Conservation (phyloP, 2,888 invertebrate species). For the Drosophila flavopinicola region DNA sequence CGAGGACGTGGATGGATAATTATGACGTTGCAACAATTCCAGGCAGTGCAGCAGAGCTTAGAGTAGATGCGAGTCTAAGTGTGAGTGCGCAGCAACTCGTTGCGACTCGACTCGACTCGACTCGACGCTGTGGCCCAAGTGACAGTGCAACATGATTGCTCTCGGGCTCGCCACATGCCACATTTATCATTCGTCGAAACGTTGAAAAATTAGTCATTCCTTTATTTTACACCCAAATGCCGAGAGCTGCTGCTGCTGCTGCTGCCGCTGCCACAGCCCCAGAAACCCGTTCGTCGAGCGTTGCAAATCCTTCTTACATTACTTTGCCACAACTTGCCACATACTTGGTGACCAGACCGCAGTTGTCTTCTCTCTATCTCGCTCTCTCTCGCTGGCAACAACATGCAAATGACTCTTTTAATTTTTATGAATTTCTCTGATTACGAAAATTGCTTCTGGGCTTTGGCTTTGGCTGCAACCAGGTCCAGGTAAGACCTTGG, state of each 20-base stretch:
- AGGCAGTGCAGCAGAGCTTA: slow-evolving; percentile 35
- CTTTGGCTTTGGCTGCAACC: slow-evolving; percentile 70
- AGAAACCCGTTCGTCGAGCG: slow-evolving; percentile 41
- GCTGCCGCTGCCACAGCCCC: not conserved
- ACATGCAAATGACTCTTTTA: slow-evolving; percentile 81
- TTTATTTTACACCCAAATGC: slow-evolving; percentile 80
- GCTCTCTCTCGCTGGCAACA: slow-evolving; percentile 45
- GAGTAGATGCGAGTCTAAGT: slow-evolving; percentile 5
- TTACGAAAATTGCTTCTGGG: slow-evolving; percentile 80
- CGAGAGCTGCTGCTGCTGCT: slow-evolving; percentile 59
- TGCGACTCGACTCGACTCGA: slow-evolving; percentile 4
- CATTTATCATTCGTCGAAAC: slow-evolving; percentile 80
- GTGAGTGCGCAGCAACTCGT: slow-evolving; percentile 17
- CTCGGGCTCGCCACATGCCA: slow-evolving; percentile 80
- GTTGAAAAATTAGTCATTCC: slow-evolving; percentile 80
- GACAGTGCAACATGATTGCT: slow-evolving; percentile 81
- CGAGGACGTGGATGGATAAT: slow-evolving; percentile 71
- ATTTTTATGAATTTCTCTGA: slow-evolving; percentile 81
- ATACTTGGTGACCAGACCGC: slow-evolving; percentile 24
- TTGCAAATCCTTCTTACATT: slow-evolving; percentile 70
- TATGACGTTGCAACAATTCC: slow-evolving; percentile 80
- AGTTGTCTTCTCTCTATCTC: not conserved
- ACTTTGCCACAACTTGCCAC: slow-evolving; percentile 56
- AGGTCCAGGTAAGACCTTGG: slow-evolving; percentile 11
- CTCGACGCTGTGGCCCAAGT: slow-evolving; percentile 56